Conservation (phyloP, 1,140 invertebrate genomes). For the Aleiodes sp. region DNA sequence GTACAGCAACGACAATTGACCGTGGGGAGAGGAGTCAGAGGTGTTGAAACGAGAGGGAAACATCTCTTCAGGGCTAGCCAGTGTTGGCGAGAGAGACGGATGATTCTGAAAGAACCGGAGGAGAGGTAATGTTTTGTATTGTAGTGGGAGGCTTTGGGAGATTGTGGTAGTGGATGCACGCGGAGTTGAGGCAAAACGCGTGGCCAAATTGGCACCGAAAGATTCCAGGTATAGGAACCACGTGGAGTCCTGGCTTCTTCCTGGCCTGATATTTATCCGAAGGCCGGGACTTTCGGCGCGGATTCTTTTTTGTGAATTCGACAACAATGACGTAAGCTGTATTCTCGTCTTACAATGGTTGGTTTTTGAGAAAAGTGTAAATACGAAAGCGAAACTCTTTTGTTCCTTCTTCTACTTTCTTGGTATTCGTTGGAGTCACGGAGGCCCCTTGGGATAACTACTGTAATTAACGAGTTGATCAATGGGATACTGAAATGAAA, state of each 20-base stretch:
- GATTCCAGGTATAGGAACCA: slow-evolving; percentile 12
- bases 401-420: no score
- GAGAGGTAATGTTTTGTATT: not conserved
- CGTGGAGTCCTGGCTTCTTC: not conserved
- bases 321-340: not conserved
- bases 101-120: no score
- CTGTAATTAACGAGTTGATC: slow-evolving; percentile 20
- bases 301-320: no score
- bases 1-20: slow-evolving; percentile 44
- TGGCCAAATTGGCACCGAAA: not conserved
- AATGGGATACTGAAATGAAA: not conserved
- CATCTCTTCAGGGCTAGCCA: no score
- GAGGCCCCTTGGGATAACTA: not conserved
- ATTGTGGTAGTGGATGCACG: not conserved
- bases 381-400: no score
- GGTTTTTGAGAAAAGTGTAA: not conserved
- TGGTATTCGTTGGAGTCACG: not conserved
- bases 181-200: not conserved
- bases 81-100: no score
- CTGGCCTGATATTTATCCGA: no score
- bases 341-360: no score
- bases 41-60: slow-evolving; percentile 25
- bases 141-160: slow-evolving; percentile 1
- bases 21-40: slow-evolving; percentile 34
- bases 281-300: no score